Conservation (phyloP, 1,140 invertebrate genomes). For the Thaumatotibia leucotreta region DNA sequence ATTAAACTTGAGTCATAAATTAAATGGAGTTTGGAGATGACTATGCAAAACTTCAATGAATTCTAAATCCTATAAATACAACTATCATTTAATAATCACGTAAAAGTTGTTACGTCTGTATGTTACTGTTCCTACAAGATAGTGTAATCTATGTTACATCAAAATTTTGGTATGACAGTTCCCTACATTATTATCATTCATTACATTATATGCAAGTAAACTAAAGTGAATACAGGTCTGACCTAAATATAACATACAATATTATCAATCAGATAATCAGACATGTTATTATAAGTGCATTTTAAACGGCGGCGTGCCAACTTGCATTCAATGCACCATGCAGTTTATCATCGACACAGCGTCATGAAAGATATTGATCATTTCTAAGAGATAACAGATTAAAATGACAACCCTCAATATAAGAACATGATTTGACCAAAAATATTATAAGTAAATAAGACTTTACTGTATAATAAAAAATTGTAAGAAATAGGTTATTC, state of each 20-base stretch:
- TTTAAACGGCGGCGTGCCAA: not conserved
- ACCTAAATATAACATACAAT: slow-evolving; percentile 9
- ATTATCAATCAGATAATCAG: slow-evolving; percentile 13
- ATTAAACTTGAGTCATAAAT: too few relatives aligned
- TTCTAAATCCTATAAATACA: too few relatives aligned
- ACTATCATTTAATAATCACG: too few relatives aligned
- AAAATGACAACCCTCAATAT: slow-evolving; percentile 15
- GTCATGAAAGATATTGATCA: not conserved
- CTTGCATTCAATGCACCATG: not conserved
- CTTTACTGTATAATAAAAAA: too few relatives aligned
- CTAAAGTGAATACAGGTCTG: not conserved
- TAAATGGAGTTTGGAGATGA: too few relatives aligned
- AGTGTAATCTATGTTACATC: not conserved
- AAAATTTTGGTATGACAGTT: not conserved
- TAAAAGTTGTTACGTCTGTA: too few relatives aligned
- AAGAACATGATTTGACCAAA: not conserved
- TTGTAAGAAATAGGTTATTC: too few relatives aligned
- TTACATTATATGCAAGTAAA: not conserved
- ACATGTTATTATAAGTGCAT: not conserved
- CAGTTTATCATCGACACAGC: not conserved
- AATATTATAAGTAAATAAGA: too few relatives aligned
- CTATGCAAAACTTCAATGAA: too few relatives aligned
- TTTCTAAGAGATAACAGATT: not conserved
- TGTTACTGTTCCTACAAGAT: too few relatives aligned
- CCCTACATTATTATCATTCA: not conserved